Conservation (phyloP, 2,113 vertebrate species). For the Elephas maximus region DNA sequence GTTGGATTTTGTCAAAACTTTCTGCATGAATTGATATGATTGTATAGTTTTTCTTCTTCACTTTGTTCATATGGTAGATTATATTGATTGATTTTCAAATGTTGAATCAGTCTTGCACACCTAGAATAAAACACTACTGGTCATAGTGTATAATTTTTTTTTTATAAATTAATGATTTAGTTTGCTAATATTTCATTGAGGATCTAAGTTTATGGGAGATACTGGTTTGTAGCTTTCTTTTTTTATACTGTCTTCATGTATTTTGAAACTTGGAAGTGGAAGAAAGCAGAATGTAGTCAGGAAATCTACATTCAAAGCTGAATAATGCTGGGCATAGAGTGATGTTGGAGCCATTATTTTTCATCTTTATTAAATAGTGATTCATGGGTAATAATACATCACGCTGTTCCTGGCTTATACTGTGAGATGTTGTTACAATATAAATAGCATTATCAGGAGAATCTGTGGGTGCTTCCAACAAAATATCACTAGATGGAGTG, state of each 20-base stretch:
- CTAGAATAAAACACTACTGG: too few species aligned
- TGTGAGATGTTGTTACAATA: slow-evolving; percentile 65
- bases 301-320: slow-evolving; percentile 48
- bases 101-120: too few species aligned
- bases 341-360: slow-evolving; percentile 55
- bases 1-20: too few species aligned
- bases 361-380: slow-evolving; percentile 74
- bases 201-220: too few species aligned
- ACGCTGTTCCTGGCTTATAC: slow-evolving; percentile 43
- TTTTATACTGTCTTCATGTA: slow-evolving; percentile 1
- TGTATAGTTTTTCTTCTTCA: too few species aligned
- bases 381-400: slow-evolving; percentile 49
- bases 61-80: too few species aligned
- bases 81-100: too few species aligned
- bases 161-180: too few species aligned
- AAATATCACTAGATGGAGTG: slow-evolving; percentile 58
- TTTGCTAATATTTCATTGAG: too few species aligned
- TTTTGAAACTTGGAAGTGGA: slow-evolving; percentile 43
- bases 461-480: slow-evolving; percentile 49
- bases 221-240: too few species aligned
- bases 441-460: slow-evolving; percentile 63
- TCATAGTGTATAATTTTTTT: too few species aligned
- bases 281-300: slow-evolving; percentile 26
- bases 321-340: background rate
- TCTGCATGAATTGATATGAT: too few species aligned